These are phyloP conservation scores for Carduelis carduelis DNA, from an alignment of 2,797 vertebrate genomes.

Conservation along the genomic window DNA sequence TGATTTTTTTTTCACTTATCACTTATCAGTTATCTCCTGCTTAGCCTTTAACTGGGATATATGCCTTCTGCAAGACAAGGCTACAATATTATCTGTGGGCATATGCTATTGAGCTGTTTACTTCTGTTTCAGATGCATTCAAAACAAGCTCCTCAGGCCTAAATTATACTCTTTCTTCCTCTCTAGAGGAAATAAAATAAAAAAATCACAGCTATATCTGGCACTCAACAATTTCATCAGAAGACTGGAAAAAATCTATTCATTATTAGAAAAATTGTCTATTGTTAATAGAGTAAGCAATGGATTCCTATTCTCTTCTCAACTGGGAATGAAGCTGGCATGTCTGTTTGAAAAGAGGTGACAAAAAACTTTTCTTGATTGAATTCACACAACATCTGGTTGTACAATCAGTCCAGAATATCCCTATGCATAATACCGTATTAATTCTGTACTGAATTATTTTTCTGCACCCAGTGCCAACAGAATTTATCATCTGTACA, in stretches of 20 bases:
- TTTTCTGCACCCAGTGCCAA: not conserved
- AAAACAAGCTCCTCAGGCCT: not conserved
- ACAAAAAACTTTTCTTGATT: slow-evolving; percentile 22
- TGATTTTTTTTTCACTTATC: not conserved
- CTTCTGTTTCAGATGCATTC: not conserved
- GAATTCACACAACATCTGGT: slow-evolving; percentile 45
- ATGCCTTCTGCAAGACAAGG: not conserved
- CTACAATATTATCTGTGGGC: not conserved
- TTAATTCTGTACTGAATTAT: not conserved
- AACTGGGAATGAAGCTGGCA: slow-evolving; percentile 17
- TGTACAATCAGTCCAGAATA: slow-evolving; percentile 28
- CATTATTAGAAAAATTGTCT: slow-evolving; percentile 22
- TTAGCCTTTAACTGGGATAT: not conserved
- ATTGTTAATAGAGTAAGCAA: slow-evolving; percentile 40
- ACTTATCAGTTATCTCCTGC: not conserved
- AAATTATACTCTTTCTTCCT: not conserved
- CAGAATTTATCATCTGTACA: not conserved
- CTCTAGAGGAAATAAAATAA: not conserved
- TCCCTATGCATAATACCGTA: not conserved
- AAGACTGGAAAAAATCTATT: slow-evolving; percentile 27
- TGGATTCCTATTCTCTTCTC: slow-evolving; percentile 8
- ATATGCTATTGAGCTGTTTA: not conserved
- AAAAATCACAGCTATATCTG: not conserved
- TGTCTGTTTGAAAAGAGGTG: slow-evolving; percentile 29
- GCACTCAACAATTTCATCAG: slow-evolving; percentile 1